Evolutionary conservation across 2,113 vertebrate species (phyloP).

Genomic region (Catharus minimus): DNA sequence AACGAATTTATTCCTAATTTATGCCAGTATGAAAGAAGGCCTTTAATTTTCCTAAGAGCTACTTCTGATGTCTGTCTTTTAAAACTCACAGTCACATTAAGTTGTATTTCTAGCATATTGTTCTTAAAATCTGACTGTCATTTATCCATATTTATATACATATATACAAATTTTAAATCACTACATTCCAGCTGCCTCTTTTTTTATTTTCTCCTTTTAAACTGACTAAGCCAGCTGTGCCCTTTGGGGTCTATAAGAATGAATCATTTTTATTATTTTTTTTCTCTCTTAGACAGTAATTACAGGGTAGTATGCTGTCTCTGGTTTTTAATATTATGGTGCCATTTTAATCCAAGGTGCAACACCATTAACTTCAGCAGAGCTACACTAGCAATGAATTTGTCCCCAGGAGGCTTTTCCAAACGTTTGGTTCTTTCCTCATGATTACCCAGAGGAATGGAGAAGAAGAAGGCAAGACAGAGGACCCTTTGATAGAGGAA

Average conservation of each 20-base stretch:
- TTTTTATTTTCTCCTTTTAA: slow-evolving; percentile 56
- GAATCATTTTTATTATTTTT: slow-evolving; percentile 65
- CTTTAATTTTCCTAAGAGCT: slow-evolving; percentile 17
- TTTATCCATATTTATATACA: neutral
- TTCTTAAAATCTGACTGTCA: slow-evolving; percentile 24
- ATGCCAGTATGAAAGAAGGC: neutral
- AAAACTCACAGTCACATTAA: slow-evolving; percentile 15
- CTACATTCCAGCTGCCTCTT: neutral
- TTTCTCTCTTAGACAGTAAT: slow-evolving; percentile 59
- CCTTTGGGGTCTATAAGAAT: slow-evolving; percentile 53
- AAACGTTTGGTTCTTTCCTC: slow-evolving; percentile 20
- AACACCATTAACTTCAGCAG: slow-evolving; percentile 50
- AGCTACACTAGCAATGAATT: slow-evolving; percentile 49
- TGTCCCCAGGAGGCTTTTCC: slow-evolving; percentile 51
- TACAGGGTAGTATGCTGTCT: slow-evolving; percentile 39
- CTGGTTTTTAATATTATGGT: slow-evolving; percentile 63
- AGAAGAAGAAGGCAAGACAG: slow-evolving; percentile 42
- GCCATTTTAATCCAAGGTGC: slow-evolving; percentile 48
- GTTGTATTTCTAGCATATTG: slow-evolving; percentile 2
- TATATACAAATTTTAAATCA: slow-evolving; percentile 12
- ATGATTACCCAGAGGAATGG: slow-evolving; percentile 41
- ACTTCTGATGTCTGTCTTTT: slow-evolving; percentile 10
- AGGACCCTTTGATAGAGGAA: slow-evolving; percentile 51
- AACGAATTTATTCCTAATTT: slow-evolving; percentile 20
- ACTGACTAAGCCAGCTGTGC: slow-evolving; percentile 36